A percentile compares a stretch with the other conserved stretches of the same genome.
phyloP scores from a whole-genome alignment of 2,113 vertebrate genomes.

The Planiliza haematocheilus region DNA sequence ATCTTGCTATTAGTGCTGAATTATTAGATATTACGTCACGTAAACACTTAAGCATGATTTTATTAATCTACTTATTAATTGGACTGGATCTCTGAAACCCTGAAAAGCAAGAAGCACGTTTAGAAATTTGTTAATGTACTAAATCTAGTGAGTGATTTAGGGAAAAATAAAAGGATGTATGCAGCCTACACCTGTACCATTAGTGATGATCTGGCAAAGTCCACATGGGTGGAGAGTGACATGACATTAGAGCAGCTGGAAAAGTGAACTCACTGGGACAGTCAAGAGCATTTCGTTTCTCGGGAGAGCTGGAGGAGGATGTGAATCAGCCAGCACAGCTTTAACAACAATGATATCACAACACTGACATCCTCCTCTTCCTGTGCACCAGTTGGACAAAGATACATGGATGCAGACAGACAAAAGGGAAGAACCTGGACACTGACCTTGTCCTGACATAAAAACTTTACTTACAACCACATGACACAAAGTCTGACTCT shows the following conservation, averaged over 20 bases:
- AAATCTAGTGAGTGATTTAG: background rate
- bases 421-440: constrained; percentile 56
- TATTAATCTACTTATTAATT: constrained; percentile 14
- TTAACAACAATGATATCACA: constrained; percentile 79
- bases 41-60: constrained; percentile 40
- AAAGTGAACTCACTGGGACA: constrained; percentile 58
- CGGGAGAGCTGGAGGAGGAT: constrained; percentile 67
- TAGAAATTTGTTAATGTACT: constrained; percentile 4
- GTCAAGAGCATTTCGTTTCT: constrained; percentile 41
- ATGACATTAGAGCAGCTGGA: constrained; percentile 64
- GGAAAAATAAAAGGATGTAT: background rate
- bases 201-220: constrained; percentile 29
- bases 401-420: constrained; percentile 36
- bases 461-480: constrained; percentile 17
- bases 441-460: constrained; percentile 43
- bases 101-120: no score
- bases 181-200: constrained; percentile 21
- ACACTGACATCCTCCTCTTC: constrained; percentile 67
- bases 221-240: constrained; percentile 40
- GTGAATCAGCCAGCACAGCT: constrained; percentile 71
- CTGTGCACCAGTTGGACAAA: constrained; percentile 69
- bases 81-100: no score
- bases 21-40: constrained; percentile 47
- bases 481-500: constrained; percentile 14
- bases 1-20: constrained; percentile 62